Evolutionary conservation across 2,797 vertebrate genomes (phyloP).

Genomic region (Graptemys geographica): DNA sequence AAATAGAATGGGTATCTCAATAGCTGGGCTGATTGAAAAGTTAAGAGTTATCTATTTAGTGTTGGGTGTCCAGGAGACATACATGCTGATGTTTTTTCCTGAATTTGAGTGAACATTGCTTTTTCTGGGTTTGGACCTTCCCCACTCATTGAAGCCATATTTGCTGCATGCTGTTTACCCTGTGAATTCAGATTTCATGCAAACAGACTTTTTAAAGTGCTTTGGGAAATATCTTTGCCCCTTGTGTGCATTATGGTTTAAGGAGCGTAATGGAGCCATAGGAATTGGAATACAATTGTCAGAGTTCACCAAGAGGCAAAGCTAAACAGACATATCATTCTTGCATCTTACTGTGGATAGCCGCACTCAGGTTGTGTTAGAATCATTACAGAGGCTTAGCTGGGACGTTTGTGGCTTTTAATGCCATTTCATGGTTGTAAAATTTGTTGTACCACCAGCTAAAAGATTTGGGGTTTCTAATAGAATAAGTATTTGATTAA

Average conservation of each 20-base stretch:
- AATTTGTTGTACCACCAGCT: conserved; percentile 75
- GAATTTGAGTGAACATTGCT: background rate
- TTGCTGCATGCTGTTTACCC: background rate
- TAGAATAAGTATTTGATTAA: conserved; percentile 85
- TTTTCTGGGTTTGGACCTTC: conserved; percentile 20
- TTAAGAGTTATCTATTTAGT: background rate
- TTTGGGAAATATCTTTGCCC: background rate
- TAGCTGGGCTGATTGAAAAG: background rate
- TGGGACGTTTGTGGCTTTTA: conserved; percentile 71
- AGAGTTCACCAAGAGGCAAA: conserved; percentile 10
- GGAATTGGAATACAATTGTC: background rate
- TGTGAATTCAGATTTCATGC: conserved; percentile 21
- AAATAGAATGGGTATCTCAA: background rate
- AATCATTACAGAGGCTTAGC: conserved; percentile 70
- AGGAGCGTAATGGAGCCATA: background rate
- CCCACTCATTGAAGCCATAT: rapidly evolving
- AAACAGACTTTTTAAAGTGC: background rate
- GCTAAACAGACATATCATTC: conserved; percentile 12
- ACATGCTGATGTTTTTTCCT: background rate
- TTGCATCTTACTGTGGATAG: conserved; percentile 2
- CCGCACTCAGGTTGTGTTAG: conserved; percentile 61
- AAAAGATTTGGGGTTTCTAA: conserved; percentile 79
- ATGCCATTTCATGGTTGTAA: conserved; percentile 78
- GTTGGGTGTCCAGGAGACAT: background rate
- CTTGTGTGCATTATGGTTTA: background rate